Evolutionary conservation across 1,140 invertebrate genomes (phyloP).

Genomic region (Drosophila athabasca): DNA sequence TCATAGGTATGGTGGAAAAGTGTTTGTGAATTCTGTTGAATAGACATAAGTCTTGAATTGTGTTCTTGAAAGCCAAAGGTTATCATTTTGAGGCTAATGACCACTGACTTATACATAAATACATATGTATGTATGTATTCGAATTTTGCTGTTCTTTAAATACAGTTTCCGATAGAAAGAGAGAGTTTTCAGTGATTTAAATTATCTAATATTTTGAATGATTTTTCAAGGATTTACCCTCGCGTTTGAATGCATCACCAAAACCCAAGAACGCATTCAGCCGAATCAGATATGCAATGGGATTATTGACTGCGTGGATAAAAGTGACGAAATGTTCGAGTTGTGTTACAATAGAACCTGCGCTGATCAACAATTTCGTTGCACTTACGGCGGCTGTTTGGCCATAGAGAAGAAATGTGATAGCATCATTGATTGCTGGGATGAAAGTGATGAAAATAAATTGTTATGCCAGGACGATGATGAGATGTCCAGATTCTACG

Average conservation of each 20-base stretch:
- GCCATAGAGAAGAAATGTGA: not conserved
- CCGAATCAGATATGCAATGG: slow-evolving; percentile 28
- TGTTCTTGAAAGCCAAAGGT: too few species aligned
- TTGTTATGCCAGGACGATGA: slow-evolving; percentile 4
- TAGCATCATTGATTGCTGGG: slow-evolving; percentile 18
- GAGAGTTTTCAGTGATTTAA: too few species aligned
- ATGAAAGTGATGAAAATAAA: slow-evolving; percentile 37
- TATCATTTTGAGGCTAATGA: too few species aligned
- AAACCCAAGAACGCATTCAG: not conserved
- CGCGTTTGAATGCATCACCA: not conserved
- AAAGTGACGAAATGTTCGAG: slow-evolving; percentile 87
- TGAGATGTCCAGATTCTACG: not conserved
- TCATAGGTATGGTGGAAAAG: not conserved
- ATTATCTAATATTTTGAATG: too few species aligned
- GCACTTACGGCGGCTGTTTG: slow-evolving; percentile 46
- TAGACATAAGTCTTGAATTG: too few species aligned
- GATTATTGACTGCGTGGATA: slow-evolving; percentile 86
- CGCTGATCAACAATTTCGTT: slow-evolving; percentile 9
- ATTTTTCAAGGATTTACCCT: too few species aligned
- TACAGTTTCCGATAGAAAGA: too few species aligned
- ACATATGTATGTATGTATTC: too few species aligned
- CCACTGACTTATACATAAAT: too few species aligned
- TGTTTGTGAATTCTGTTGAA: too few species aligned
- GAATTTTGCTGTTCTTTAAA: too few species aligned
- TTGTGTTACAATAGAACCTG: slow-evolving; percentile 13